phyloP scores from a whole-genome alignment of 2,113 vertebrate genomes.

The Aegotheles bennettii region DNA sequence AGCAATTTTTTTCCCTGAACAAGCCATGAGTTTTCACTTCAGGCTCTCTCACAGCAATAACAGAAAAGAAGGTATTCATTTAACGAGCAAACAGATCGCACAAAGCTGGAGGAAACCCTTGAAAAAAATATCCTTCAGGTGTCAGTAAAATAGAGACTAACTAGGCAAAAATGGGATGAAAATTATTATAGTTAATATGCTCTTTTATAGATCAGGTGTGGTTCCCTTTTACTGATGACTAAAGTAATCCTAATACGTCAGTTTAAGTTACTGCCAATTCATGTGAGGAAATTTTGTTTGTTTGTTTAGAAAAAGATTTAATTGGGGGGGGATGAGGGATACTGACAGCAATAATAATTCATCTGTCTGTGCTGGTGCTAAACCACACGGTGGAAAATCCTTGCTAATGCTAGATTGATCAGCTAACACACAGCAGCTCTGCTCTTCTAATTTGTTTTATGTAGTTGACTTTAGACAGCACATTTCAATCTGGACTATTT shows the following conservation, averaged over 20 bases:
- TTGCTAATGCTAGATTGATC: constrained; percentile 37
- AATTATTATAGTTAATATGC: neutral
- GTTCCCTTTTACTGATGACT: constrained; percentile 11
- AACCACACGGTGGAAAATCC: constrained; percentile 34
- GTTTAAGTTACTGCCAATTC: neutral
- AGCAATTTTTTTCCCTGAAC: neutral
- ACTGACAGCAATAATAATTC: constrained; percentile 9
- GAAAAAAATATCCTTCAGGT: neutral
- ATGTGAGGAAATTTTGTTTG: constrained; percentile 35
- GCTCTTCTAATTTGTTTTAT: constrained; percentile 43
- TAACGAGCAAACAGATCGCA: neutral
- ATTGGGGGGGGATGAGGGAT: neutral
- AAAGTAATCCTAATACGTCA: neutral
- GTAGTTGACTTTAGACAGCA: constrained; percentile 13
- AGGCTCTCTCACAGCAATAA: neutral
- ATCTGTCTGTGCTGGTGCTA: neutral
- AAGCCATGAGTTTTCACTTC: neutral
- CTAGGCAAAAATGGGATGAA: neutral
- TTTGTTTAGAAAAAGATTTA: constrained; percentile 42
- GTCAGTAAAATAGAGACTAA: neutral
- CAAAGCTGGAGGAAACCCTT: neutral
- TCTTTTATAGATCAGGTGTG: neutral
- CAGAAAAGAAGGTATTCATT: neutral
- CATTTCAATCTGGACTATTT: constrained; percentile 35
- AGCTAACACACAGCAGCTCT: neutral